Conservation (phyloP, 2,888 invertebrate species). For the Rhagium mordax region DNA sequence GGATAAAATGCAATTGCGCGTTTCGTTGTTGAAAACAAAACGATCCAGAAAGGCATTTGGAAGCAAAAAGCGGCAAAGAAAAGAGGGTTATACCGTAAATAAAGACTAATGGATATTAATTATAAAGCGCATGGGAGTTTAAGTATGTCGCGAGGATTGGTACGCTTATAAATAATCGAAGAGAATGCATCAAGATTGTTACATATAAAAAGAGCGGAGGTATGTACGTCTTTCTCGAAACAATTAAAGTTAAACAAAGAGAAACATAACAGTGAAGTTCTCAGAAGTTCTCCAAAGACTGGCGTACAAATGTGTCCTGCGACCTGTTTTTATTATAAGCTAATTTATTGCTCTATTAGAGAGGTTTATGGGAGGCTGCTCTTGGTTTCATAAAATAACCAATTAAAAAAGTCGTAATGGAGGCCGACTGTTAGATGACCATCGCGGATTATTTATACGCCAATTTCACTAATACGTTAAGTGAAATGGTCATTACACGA, state of each 20-base stretch:
- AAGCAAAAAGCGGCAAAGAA: conserved; percentile 26
- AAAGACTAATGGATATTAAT: conserved; percentile 50
- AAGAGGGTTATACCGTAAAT: conserved; percentile 36
- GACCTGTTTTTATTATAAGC: conserved; percentile 50
- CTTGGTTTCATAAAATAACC: conserved; percentile 54
- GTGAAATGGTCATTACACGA: not conserved
- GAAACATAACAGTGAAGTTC: conserved; percentile 22
- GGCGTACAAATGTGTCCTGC: conserved; percentile 26
- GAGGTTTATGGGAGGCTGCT: conserved; percentile 51
- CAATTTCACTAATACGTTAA: conserved; percentile 4
- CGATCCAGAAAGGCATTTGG: not conserved
- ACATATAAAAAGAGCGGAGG: conserved; percentile 26
- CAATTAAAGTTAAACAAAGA: conserved; percentile 14
- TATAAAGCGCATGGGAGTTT: conserved; percentile 44
- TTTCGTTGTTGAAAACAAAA: not conserved
- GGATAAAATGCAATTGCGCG: not conserved
- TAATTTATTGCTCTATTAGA: conserved; percentile 57
- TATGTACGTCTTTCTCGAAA: conserved; percentile 35
- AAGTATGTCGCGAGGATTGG: conserved; percentile 46
- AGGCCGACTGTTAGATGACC: not conserved
- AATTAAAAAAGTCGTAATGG: conserved; percentile 51
- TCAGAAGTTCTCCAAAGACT: conserved; percentile 34
- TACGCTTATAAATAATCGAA: conserved; percentile 45
- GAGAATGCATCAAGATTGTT: conserved; percentile 36
- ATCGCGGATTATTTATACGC: not conserved